These are phyloP conservation scores for Lophotis ruficrista DNA, from an alignment of 2,113 vertebrate species.

Conservation along the genomic window DNA sequence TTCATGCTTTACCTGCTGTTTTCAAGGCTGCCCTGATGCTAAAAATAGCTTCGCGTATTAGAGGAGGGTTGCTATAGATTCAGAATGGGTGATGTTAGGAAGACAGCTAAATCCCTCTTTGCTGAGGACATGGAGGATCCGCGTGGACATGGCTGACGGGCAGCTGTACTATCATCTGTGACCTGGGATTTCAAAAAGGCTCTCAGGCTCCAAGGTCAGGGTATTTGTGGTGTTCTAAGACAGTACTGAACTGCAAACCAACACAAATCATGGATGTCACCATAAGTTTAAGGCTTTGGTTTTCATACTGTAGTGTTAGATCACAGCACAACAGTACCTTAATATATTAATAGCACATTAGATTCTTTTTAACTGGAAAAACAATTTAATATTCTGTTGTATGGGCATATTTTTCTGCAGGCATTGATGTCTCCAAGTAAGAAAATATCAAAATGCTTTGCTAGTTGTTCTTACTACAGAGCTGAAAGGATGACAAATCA, in stretches of 20 bases:
- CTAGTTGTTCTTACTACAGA: not conserved
- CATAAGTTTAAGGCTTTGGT: not conserved
- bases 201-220: not conserved
- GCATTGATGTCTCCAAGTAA: not conserved
- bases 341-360: not conserved
- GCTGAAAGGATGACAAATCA: not conserved
- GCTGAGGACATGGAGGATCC: not conserved
- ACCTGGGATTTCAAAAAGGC: not conserved
- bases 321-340: not conserved
- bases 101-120: not conserved
- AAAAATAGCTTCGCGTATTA: conserved; percentile 42
- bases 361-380: not conserved
- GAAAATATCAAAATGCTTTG: not conserved
- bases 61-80: conserved; percentile 59
- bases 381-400: not conserved
- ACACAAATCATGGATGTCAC: not conserved
- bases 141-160: not conserved
- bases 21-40: conserved; percentile 55
- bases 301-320: not conserved
- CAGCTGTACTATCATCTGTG: not conserved
- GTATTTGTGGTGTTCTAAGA: not conserved
- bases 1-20: conserved; percentile 61
- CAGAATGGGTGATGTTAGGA: conserved; percentile 8
- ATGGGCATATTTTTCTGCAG: not conserved
- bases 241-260: not conserved